Conservation (phyloP, 1,140 invertebrate genomes). For the Pararge aegeria region DNA sequence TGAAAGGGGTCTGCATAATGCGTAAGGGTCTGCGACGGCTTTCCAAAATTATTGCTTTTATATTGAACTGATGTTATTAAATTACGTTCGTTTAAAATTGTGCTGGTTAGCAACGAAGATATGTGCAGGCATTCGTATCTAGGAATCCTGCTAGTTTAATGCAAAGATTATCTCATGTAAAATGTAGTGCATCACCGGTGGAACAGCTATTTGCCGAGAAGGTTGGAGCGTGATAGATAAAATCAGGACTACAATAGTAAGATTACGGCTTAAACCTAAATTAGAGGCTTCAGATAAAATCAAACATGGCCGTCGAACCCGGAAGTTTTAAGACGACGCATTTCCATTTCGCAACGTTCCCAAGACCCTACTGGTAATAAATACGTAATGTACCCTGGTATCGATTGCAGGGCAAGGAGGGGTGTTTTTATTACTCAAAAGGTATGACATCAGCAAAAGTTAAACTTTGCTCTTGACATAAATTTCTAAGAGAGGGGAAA, state of each 20-base stretch:
- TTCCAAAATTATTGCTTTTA: constrained; percentile 10
- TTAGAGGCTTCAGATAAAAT: constrained; percentile 8
- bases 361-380: constrained; percentile 57
- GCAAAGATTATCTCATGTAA: too few species aligned
- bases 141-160: too few species aligned
- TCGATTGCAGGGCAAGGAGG: constrained; percentile 59
- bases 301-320: neutral
- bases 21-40: neutral
- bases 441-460: constrained; percentile 60
- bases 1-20: constrained; percentile 28
- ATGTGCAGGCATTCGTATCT: too few species aligned
- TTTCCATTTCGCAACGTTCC: constrained; percentile 50
- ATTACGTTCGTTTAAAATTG: neutral
- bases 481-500: constrained; percentile 16
- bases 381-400: constrained; percentile 65
- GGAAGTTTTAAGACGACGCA: constrained; percentile 20
- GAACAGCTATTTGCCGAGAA: too few species aligned
- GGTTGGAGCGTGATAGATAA: too few species aligned
- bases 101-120: too few species aligned
- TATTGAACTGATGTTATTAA: neutral
- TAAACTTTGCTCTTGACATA: constrained; percentile 38
- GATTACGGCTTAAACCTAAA: neutral
- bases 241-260: neutral
- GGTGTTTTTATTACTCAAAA: constrained; percentile 54
- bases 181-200: too few species aligned